Percentiles rank a stretch among this genome's conserved stretches.
These are phyloP conservation scores for Harpalus rubripes DNA, from an alignment of 2,888 invertebrate genomes.

Conservation along the genomic window DNA sequence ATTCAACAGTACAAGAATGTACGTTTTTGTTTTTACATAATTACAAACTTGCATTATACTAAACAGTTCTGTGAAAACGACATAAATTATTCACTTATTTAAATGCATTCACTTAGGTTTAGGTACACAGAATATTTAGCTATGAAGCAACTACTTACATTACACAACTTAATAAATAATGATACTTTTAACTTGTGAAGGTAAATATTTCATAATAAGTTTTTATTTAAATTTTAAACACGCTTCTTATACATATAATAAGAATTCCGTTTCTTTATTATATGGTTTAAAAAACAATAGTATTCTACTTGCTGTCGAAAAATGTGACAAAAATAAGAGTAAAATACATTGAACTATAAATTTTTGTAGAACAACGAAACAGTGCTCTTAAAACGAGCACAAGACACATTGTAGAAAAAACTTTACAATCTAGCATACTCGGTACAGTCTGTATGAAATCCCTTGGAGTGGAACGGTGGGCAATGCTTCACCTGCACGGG, in stretches of 20 bases:
- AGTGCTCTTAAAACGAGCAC: conserved; percentile 46
- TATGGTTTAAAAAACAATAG: background rate
- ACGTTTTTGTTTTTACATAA: no score
- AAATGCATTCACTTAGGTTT: no score
- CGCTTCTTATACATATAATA: background rate
- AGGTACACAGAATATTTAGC: no score
- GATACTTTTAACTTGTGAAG: no score
- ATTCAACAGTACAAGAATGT: no score
- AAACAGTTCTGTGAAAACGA: no score
- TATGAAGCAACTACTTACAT: no score
- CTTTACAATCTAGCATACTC: conserved; percentile 41
- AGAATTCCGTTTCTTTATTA: background rate
- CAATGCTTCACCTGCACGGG: conserved; percentile 42
- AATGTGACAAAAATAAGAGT: conserved; percentile 47
- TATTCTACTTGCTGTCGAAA: background rate
- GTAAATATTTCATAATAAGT: no score
- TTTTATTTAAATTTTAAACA: no score
- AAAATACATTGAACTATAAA: conserved; percentile 28
- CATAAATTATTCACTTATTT: no score
- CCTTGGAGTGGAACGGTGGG: background rate
- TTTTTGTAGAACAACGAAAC: conserved; percentile 49
- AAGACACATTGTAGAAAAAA: conserved; percentile 48
- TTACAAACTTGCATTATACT: no score
- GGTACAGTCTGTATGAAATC: conserved; percentile 40
- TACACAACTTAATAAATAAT: no score